Evolutionary conservation across 2,888 invertebrate genomes (phyloP).

Genomic region (Agonopterix alstromeriana): DNA sequence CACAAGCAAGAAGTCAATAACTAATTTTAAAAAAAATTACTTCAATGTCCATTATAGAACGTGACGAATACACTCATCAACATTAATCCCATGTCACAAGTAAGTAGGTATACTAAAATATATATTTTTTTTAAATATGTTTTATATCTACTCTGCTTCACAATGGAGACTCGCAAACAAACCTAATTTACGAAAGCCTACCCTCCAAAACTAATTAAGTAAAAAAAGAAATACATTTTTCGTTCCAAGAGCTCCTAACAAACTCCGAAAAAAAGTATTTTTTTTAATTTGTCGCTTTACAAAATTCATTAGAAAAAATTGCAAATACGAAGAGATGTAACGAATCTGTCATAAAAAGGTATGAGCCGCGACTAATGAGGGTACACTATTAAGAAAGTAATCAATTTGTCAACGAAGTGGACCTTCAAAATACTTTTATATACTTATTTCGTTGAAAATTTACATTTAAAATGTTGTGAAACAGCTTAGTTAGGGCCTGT

Average conservation of each 20-base stretch:
- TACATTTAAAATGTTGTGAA: too few species aligned
- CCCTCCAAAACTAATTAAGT: slow-evolving; percentile 1
- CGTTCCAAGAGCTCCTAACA: neutral
- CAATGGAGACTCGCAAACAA: neutral
- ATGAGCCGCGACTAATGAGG: slow-evolving; percentile 22
- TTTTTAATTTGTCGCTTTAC: too few species aligned
- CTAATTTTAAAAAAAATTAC: too few species aligned
- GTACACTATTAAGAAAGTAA: slow-evolving; percentile 16
- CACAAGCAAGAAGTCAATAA: too few species aligned
- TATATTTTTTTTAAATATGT: too few species aligned
- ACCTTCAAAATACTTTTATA: neutral
- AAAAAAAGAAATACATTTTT: neutral
- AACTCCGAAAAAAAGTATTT: too few species aligned
- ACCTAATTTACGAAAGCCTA: neutral
- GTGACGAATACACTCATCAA: too few species aligned
- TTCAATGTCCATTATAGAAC: too few species aligned
- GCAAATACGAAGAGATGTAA: slow-evolving; percentile 22
- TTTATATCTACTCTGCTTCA: neutral
- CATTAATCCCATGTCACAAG: too few species aligned
- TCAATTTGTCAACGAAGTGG: slow-evolving; percentile 19
- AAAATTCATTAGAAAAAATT: slow-evolving; percentile 10
- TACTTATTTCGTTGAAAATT: too few species aligned
- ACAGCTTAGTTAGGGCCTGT: too few species aligned
- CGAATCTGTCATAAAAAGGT: slow-evolving; percentile 27
- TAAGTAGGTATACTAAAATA: too few species aligned